A percentile compares a stretch with the other conserved stretches of the same genome.
phyloP scores from a whole-genome alignment of 2,797 vertebrate genomes.

The Prunella strophiata region DNA sequence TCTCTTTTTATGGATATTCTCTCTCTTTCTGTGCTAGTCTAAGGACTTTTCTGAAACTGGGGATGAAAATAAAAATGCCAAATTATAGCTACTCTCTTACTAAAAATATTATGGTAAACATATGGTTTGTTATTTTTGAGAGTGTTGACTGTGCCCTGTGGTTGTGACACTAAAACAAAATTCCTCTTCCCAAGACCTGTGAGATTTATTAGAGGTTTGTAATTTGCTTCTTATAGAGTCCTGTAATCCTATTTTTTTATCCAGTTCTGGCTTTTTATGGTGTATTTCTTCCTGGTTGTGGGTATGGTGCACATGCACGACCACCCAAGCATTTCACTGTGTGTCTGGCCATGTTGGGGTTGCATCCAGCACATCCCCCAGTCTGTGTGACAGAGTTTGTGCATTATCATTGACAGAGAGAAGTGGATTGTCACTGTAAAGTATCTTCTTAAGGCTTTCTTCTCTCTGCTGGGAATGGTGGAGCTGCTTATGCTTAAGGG shows the following conservation, averaged over 20 bases:
- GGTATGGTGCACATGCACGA: background rate
- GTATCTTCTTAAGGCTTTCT: background rate
- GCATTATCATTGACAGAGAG: background rate
- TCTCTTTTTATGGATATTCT: background rate
- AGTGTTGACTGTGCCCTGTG: background rate
- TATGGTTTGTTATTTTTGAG: background rate
- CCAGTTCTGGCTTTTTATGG: background rate
- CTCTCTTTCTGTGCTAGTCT: background rate
- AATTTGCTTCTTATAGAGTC: background rate
- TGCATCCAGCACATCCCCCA: background rate
- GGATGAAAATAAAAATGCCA: background rate
- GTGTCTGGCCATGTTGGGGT: background rate
- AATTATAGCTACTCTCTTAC: background rate
- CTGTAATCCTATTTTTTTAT: background rate
- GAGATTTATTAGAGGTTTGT: background rate
- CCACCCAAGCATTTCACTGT: background rate
- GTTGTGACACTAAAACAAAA: background rate
- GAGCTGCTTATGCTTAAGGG: background rate
- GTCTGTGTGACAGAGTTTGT: background rate
- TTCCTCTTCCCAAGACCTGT: background rate
- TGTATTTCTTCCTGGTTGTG: background rate
- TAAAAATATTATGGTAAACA: background rate
- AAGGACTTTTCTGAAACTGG: background rate
- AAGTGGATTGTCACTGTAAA: background rate
- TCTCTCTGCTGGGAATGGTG: background rate